Evolutionary conservation across 1,140 invertebrate species (phyloP).

Genomic region (Musca vetustissima): DNA sequence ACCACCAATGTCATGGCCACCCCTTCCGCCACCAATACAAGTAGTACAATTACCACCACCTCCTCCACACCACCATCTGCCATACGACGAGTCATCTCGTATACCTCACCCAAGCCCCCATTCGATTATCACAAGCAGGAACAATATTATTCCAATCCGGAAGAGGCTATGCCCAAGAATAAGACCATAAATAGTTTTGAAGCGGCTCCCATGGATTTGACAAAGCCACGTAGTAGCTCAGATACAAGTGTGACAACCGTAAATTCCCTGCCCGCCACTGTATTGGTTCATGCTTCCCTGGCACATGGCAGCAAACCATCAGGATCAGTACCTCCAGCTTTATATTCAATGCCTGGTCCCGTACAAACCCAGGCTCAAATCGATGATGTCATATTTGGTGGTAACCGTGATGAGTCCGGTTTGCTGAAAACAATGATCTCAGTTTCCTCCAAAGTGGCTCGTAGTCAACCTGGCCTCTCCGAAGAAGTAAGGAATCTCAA

Average conservation of each 20-base stretch:
- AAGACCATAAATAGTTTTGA: constrained; percentile 36
- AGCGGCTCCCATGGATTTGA: constrained; percentile 50
- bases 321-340: background rate
- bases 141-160: constrained; percentile 54
- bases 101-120: constrained; percentile 52
- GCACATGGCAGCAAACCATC: background rate
- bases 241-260: background rate
- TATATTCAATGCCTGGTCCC: constrained; percentile 9
- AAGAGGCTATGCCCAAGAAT: constrained; percentile 46
- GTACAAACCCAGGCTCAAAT: constrained; percentile 49
- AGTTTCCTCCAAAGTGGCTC: constrained; percentile 49
- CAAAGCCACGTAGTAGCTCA: constrained; percentile 44
- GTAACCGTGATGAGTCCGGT: constrained; percentile 41
- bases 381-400: constrained; percentile 49
- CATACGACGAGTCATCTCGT: constrained; percentile 45
- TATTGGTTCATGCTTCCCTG: background rate
- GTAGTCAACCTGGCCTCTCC: constrained; percentile 43
- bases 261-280: constrained; percentile 6
- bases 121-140: constrained; percentile 55
- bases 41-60: constrained; percentile 32
- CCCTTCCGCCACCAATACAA: no score
- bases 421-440: constrained; percentile 53
- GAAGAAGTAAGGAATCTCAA: constrained; percentile 32
- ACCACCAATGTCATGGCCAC: background rate
- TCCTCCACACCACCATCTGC: constrained; percentile 15